phyloP scores from a whole-genome alignment of 2,888 invertebrate species.

The Scotopteryx bipunctaria region DNA sequence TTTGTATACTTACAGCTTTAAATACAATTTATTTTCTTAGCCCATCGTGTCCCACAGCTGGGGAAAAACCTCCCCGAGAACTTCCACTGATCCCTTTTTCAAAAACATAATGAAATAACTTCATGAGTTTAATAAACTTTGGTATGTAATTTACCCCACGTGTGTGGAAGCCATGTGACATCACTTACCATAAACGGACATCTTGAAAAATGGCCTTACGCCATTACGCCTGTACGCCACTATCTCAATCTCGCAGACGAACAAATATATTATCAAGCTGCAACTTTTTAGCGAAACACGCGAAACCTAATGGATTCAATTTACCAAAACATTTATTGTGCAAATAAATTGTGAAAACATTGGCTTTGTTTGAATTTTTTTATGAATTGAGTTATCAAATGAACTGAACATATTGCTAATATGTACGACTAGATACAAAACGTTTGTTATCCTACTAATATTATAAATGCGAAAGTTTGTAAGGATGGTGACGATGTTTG shows the following conservation, averaged over 20 bases:
- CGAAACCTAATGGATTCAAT: slow-evolving; percentile 31
- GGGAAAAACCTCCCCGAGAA: too few species aligned
- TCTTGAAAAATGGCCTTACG: slow-evolving; percentile 20
- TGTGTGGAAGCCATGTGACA: slow-evolving; percentile 17
- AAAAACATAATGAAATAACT: too few species aligned
- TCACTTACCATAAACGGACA: slow-evolving; percentile 8
- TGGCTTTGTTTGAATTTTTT: slow-evolving; percentile 38
- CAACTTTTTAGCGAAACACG: slow-evolving; percentile 20
- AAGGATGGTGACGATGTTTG: too few species aligned
- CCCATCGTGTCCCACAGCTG: too few species aligned
- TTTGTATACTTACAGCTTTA: too few species aligned
- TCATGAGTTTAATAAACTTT: too few species aligned
- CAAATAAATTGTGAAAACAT: slow-evolving; percentile 24
- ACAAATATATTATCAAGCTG: slow-evolving; percentile 24
- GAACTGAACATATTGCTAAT: slow-evolving; percentile 9
- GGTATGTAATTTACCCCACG: slow-evolving; percentile 2
- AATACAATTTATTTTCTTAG: too few species aligned
- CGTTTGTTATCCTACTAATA: too few species aligned
- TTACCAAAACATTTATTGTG: slow-evolving; percentile 27
- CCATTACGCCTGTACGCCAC: not conserved
- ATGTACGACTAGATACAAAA: too few species aligned
- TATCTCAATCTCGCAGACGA: slow-evolving; percentile 23
- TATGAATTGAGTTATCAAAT: slow-evolving; percentile 42
- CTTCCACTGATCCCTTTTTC: too few species aligned
- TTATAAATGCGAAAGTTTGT: too few species aligned